A percentile compares a stretch with the other conserved stretches of the same genome.
phyloP scores from a whole-genome alignment of 2,113 vertebrate genomes.

The Gallinago jamesoni region DNA sequence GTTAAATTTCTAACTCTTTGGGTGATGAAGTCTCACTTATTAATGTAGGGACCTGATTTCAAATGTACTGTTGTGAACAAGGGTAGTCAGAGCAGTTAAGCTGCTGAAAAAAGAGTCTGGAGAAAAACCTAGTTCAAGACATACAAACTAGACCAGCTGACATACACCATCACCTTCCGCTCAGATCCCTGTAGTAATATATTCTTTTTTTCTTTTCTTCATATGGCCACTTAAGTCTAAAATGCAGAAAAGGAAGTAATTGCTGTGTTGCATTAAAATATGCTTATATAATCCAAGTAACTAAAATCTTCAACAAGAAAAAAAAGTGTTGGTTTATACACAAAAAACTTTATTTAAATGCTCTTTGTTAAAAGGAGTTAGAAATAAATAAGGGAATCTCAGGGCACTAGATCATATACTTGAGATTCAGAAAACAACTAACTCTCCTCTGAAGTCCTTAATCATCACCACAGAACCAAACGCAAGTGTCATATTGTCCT shows the following conservation, averaged over 20 bases:
- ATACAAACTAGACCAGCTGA: not conserved
- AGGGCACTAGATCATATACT: not conserved
- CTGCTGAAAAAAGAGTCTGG: not conserved
- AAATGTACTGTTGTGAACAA: not conserved
- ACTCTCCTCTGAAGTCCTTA: not conserved
- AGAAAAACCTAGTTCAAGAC: not conserved
- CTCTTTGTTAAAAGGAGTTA: not conserved
- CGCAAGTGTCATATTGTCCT: not conserved
- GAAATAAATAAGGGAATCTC: not conserved
- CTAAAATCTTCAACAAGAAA: not conserved
- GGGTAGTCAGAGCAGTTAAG: not conserved
- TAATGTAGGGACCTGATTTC: not conserved
- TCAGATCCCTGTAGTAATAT: not conserved
- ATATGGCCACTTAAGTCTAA: not conserved
- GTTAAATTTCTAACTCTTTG: not conserved
- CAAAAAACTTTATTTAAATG: not conserved
- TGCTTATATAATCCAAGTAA: not conserved
- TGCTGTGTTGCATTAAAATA: not conserved
- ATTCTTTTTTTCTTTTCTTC: not conserved
- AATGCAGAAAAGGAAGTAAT: not conserved
- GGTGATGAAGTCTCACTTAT: not conserved
- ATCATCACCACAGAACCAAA: not conserved
- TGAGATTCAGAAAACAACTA: not conserved
- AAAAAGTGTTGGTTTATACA: not conserved
- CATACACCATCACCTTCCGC: fast-evolving